Base-by-base conservation (phyloP, 1,140 invertebrate genomes). In the Maniola jurtina region DNA sequence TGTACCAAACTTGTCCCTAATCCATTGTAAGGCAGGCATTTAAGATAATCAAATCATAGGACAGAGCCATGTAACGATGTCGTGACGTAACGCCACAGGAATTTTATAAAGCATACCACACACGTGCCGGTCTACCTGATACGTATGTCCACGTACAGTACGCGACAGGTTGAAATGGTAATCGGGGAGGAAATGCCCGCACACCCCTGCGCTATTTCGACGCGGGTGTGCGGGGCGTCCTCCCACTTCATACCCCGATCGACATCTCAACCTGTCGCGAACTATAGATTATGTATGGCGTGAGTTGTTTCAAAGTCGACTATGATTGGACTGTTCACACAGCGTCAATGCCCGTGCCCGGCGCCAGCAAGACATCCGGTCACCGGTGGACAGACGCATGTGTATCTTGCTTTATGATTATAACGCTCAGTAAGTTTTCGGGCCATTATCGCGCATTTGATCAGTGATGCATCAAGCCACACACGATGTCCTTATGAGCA, bases 401-500 rank as follows among this genome's bases (percentile, higher is more conserved):
- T 45, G 42, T 13, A 11, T 9, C 42, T 13, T 45, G 42, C 42
- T 6, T 45, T 45, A 45, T 45, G 38, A 38, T 38, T n/a, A 45
- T 55, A 55, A 55, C 68, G 80, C 74, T 78, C 71, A 75, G 73
- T 77, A 80, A 77, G 63, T 79, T 84, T 79, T 83, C 73, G 70
- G 71, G 71, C 16, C 76, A 88, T 89, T 84, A 86, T 88, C 85
- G 69, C 80, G 77, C 79, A 80, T 79, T 73, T 71, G 76, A 87
- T 87, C 86, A 79, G 73, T 67, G 76, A 79, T 77, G 79, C 77
- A 71, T 82, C 73, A 84, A 79, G 70, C 85, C 86, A 85, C 86
- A 89, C 86, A 89, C 84, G 85, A 77, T 63, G 77, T 80, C 78
- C 79, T 83, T 81, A 72, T 73, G 62, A 81, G 71, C 77, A 84